Evolutionary conservation across 2,113 vertebrate species (phyloP).

Genomic region (Nothocercus nigrocapillus): DNA sequence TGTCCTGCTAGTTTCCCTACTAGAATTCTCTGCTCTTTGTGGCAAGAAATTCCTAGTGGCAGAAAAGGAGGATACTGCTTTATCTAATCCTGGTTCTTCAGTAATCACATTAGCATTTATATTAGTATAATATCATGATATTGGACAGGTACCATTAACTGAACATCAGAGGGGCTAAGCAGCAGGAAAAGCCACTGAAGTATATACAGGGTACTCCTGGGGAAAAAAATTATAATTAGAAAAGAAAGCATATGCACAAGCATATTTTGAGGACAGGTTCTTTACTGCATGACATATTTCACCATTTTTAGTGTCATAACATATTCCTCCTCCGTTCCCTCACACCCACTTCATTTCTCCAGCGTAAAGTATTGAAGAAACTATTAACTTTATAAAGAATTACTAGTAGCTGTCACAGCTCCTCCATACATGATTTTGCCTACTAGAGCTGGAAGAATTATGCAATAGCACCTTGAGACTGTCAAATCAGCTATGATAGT

Average conservation of each 20-base stretch:
- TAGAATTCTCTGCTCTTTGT: not conserved
- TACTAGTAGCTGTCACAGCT: not conserved
- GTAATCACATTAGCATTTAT: not conserved
- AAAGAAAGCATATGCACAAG: not conserved
- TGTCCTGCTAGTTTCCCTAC: not conserved
- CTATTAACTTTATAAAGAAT: not conserved
- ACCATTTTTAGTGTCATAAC: not conserved
- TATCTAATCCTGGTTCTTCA: not conserved
- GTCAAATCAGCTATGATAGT: not conserved
- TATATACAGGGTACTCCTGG: not conserved
- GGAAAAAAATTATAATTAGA: not conserved
- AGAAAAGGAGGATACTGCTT: not conserved
- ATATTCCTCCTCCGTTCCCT: not conserved
- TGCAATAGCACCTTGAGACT: not conserved
- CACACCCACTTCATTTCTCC: not conserved
- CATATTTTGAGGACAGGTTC: not conserved
- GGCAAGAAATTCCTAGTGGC: not conserved
- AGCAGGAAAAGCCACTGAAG: not conserved
- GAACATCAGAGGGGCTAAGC: not conserved
- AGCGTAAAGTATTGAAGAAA: not conserved
- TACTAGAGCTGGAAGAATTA: not conserved
- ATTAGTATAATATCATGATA: not conserved
- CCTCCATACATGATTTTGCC: not conserved
- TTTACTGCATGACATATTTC: not conserved
- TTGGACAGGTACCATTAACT: not conserved